A percentile compares a stretch with the other conserved stretches of the same genome.
phyloP scores from a whole-genome alignment of 1,140 invertebrate species.

The Drosophila mauritiana region DNA sequence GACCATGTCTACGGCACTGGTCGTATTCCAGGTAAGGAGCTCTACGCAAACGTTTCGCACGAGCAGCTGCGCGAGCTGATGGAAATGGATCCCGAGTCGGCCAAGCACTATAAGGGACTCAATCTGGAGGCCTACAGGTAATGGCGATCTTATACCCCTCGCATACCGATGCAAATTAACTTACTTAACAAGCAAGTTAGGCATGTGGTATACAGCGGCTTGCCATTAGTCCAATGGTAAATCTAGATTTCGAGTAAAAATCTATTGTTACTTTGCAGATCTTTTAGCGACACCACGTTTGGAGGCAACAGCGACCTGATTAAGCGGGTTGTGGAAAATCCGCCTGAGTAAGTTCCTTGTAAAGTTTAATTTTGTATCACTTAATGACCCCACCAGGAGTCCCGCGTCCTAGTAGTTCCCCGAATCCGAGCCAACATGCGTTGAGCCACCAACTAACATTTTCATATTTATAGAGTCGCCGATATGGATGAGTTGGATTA shows the following conservation, averaged over 20 bases:
- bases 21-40: slow-evolving; percentile 76
- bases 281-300: slow-evolving; percentile 73
- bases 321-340: slow-evolving; percentile 73
- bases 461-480: slow-evolving; percentile 61
- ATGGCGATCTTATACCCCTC: not conserved
- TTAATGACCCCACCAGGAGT: slow-evolving; percentile 28
- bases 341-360: slow-evolving; percentile 81
- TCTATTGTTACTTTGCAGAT: slow-evolving; percentile 32
- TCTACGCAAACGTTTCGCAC: slow-evolving; percentile 81
- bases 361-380: slow-evolving; percentile 76
- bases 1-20: slow-evolving; percentile 76
- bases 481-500: slow-evolving; percentile 68
- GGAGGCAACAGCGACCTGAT: slow-evolving; percentile 62
- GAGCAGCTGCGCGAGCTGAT: slow-evolving; percentile 79
- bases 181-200: too few relatives aligned
- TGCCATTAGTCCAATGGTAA: too few relatives aligned
- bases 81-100: slow-evolving; percentile 80
- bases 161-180: not conserved
- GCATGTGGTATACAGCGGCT: too few relatives aligned
- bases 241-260: not conserved
- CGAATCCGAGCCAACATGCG: slow-evolving; percentile 2
- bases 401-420: slow-evolving; percentile 13
- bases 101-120: slow-evolving; percentile 66
- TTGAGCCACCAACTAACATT: not conserved
- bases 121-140: slow-evolving; percentile 72